A percentile compares a stretch with the other conserved stretches of the same genome.
Evolutionary conservation across 2,888 invertebrate genomes (phyloP).

Genomic region (Leptogaster cylindrica): DNA sequence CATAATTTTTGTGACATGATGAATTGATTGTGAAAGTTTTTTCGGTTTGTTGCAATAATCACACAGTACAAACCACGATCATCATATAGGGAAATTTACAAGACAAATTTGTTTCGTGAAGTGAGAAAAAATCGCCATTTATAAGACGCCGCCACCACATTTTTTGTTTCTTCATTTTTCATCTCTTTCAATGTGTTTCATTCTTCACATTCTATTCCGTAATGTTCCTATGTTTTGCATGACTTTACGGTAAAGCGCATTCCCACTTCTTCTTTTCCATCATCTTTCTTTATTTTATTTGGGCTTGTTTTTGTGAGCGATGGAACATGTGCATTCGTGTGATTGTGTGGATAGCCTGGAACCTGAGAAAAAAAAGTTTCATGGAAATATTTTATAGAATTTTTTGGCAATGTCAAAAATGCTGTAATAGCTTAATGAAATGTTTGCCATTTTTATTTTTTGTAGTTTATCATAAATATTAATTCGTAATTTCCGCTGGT

Average conservation of each 20-base stretch:
- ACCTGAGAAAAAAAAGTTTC: conserved; percentile 7
- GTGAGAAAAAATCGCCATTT: conserved; percentile 47
- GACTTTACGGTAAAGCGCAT: conserved; percentile 42
- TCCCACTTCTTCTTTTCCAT: too few species aligned
- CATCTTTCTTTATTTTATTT: too few species aligned
- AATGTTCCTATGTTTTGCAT: conserved; percentile 47
- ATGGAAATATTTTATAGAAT: too few species aligned
- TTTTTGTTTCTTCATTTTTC: conserved; percentile 44
- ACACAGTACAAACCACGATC: background rate
- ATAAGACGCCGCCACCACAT: conserved; percentile 52
- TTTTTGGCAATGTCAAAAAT: too few species aligned
- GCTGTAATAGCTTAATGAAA: too few species aligned
- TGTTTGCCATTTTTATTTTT: too few species aligned
- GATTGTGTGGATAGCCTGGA: conserved; percentile 17
- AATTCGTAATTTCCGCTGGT: too few species aligned
- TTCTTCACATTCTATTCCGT: conserved; percentile 39
- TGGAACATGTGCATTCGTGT: conserved; percentile 23
- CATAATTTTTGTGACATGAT: too few species aligned
- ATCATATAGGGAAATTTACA: background rate
- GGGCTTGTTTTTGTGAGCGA: too few species aligned
- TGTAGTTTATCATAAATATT: too few species aligned
- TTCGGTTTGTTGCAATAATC: background rate
- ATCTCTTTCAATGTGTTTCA: conserved; percentile 41
- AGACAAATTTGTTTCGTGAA: conserved; percentile 13
- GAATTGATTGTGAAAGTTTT: background rate